Conservation (phyloP, 2,113 vertebrate species). For the Procavia capensis region DNA sequence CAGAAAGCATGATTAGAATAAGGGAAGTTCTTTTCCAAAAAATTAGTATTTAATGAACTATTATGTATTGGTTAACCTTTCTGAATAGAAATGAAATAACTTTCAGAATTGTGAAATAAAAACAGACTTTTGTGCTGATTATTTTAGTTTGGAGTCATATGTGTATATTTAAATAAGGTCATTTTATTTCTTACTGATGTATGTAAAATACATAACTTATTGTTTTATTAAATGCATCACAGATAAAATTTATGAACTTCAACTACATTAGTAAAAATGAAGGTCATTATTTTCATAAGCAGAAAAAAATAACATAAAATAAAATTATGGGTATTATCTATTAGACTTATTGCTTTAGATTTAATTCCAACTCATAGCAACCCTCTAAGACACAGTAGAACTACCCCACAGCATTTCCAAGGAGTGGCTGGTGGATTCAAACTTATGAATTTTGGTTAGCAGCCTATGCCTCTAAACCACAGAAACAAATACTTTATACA, state of each 20-base stretch:
- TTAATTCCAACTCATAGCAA: no score
- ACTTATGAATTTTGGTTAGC: no score
- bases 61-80: neutral
- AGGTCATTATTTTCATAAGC: neutral
- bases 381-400: no score
- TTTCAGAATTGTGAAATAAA: neutral
- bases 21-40: neutral
- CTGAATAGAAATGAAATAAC: neutral
- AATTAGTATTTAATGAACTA: neutral
- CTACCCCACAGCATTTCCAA: no score
- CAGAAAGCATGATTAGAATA: neutral
- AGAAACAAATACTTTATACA: neutral
- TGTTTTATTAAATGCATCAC: conserved; percentile 5
- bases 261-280: neutral
- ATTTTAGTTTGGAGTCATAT: neutral
- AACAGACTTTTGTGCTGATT: neutral
- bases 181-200: neutral
- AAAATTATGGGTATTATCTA: neutral
- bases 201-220: neutral
- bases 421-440: no score
- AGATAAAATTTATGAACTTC: neutral
- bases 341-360: no score
- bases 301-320: neutral
- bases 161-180: neutral
- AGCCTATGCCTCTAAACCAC: no score